phyloP scores from a whole-genome alignment of 2,113 vertebrate species.

The Alethe castanea region DNA sequence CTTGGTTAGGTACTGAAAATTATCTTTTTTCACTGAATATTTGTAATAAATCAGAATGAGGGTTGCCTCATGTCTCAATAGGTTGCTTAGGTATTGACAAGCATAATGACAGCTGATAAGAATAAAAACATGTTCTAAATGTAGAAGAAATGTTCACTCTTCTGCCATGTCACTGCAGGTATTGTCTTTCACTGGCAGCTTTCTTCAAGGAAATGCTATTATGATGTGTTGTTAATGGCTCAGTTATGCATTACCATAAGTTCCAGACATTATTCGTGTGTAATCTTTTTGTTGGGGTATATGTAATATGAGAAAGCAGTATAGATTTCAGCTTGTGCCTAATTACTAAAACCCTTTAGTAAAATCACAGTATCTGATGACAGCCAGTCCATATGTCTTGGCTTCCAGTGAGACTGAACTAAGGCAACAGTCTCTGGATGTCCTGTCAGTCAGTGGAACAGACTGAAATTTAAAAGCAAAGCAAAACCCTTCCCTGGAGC shows the following conservation, averaged over 20 bases:
- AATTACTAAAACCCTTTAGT: neutral
- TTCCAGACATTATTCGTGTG: neutral
- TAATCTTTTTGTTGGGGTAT: neutral
- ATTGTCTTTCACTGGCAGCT: neutral
- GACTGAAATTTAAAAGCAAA: neutral
- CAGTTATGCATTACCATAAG: neutral
- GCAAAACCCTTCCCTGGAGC: neutral
- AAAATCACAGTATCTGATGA: neutral
- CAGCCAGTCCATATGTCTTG: neutral
- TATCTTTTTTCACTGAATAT: neutral
- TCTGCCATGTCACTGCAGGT: neutral
- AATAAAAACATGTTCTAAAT: neutral
- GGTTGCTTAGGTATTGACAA: neutral
- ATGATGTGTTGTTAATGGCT: neutral
- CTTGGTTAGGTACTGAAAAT: neutral
- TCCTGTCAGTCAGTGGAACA: neutral
- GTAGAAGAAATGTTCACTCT: neutral
- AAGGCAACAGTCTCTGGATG: neutral
- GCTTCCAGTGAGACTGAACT: neutral
- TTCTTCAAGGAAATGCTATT: neutral
- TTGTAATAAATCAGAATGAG: neutral
- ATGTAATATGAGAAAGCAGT: neutral
- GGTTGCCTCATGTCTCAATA: neutral
- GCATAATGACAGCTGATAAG: neutral
- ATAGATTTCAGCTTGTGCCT: neutral